phyloP scores from a whole-genome alignment of 2,113 vertebrate genomes.

The Ardeotis arabs region DNA sequence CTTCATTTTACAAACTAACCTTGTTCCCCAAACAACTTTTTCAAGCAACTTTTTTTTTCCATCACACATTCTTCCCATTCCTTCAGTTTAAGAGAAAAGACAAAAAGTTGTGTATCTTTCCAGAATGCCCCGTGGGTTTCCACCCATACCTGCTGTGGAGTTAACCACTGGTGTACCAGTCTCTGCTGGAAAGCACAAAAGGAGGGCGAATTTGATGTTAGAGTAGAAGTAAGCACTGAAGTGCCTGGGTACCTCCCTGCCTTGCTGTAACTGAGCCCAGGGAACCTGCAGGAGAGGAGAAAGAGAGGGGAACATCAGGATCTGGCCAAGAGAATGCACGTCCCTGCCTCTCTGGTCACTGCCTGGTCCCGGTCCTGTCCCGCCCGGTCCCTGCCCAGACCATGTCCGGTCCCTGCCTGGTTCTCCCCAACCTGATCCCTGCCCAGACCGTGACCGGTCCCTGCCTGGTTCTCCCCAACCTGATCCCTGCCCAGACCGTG shows the following conservation, averaged over 20 bases:
- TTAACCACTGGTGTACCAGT: neutral
- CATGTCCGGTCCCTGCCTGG: neutral
- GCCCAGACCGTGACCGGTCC: too few relatives aligned
- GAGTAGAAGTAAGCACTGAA: neutral
- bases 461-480: neutral
- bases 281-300: neutral
- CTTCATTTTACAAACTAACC: neutral
- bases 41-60: neutral
- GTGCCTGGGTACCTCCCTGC: neutral
- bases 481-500: too few relatives aligned
- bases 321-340: fast-evolving
- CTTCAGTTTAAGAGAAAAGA: neutral
- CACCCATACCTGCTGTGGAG: neutral
- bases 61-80: neutral
- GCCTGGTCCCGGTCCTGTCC: fast-evolving
- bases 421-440: neutral
- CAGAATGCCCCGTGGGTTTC: neutral
- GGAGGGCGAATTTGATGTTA: neutral
- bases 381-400: too few relatives aligned
- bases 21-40: neutral
- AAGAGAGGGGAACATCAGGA: neutral
- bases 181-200: neutral
- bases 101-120: neutral
- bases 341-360: neutral
- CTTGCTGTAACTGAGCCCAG: neutral